Evolutionary conservation across 2,113 vertebrate species (phyloP).

Genomic region (Eurystomus gularis): DNA sequence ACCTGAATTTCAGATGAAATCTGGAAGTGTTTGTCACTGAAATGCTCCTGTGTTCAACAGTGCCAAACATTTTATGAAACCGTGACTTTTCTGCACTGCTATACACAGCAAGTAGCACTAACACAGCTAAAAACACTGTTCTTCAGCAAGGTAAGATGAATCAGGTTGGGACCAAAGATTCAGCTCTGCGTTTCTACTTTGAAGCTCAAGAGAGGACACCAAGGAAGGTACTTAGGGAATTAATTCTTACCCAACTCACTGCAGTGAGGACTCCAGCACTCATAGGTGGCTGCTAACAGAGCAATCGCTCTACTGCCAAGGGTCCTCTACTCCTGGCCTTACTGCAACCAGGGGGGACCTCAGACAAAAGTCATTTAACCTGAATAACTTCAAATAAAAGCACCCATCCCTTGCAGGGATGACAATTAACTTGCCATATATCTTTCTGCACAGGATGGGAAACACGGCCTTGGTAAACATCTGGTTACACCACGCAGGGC

Average conservation of each 20-base stretch:
- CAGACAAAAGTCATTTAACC: background rate
- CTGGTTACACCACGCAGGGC: background rate
- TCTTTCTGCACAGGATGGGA: background rate
- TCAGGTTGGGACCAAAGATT: background rate
- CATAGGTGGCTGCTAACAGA: background rate
- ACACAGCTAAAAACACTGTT: background rate
- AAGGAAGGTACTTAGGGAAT: background rate
- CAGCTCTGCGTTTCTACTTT: background rate
- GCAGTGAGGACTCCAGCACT: background rate
- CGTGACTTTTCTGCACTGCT: background rate
- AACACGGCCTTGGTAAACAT: accelerated
- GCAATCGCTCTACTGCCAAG: background rate
- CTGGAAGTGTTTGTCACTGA: background rate
- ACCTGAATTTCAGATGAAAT: background rate
- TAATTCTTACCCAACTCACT: background rate
- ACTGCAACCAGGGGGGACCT: background rate
- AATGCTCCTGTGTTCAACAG: background rate
- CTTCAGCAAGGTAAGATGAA: background rate
- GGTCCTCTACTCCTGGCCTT: background rate
- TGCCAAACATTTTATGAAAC: background rate
- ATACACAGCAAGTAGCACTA: background rate
- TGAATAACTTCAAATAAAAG: background rate
- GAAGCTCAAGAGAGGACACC: background rate
- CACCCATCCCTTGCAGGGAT: background rate
- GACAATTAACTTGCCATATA: background rate